phyloP scores from a whole-genome alignment of 2,797 vertebrate genomes.

The Phoxinus dragarum region DNA sequence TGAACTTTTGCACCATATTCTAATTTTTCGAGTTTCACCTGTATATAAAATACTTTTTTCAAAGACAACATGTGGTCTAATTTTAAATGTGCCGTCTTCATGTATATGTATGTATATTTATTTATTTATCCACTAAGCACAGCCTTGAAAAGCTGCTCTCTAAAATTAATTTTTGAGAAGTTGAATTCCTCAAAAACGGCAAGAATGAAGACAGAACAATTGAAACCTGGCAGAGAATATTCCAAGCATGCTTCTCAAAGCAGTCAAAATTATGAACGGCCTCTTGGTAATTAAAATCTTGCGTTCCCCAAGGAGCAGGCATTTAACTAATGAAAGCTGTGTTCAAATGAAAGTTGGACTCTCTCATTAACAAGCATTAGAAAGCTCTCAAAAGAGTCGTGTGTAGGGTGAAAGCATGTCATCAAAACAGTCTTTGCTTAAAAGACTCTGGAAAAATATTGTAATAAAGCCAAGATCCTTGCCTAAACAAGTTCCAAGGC shows the following conservation, averaged over 20 bases:
- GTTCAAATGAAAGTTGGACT: constrained; percentile 63
- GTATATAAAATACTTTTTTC: not conserved
- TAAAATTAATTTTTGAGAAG: constrained; percentile 40
- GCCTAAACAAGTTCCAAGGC: constrained; percentile 67
- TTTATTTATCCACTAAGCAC: not conserved
- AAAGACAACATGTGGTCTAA: constrained; percentile 22
- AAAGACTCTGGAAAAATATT: constrained; percentile 58
- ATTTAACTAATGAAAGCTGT: constrained; percentile 70
- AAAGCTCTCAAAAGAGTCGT: constrained; percentile 64
- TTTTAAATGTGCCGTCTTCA: constrained; percentile 8
- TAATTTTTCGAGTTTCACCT: too few relatives aligned
- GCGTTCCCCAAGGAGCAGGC: constrained; percentile 67
- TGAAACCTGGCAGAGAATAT: constrained; percentile 51
- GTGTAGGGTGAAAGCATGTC: constrained; percentile 63
- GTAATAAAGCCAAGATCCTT: constrained; percentile 66
- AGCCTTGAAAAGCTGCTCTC: constrained; percentile 54
- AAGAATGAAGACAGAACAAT: constrained; percentile 49
- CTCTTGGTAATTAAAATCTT: constrained; percentile 72
- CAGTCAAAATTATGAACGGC: constrained; percentile 61
- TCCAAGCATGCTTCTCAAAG: constrained; percentile 60
- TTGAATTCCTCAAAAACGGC: constrained; percentile 49
- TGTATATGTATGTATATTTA: not conserved
- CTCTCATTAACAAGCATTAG: constrained; percentile 65
- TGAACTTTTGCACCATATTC: too few relatives aligned
- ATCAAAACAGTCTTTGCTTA: constrained; percentile 60